Conservation (phyloP, 2,797 vertebrate genomes). For the Pampus argenteus region DNA sequence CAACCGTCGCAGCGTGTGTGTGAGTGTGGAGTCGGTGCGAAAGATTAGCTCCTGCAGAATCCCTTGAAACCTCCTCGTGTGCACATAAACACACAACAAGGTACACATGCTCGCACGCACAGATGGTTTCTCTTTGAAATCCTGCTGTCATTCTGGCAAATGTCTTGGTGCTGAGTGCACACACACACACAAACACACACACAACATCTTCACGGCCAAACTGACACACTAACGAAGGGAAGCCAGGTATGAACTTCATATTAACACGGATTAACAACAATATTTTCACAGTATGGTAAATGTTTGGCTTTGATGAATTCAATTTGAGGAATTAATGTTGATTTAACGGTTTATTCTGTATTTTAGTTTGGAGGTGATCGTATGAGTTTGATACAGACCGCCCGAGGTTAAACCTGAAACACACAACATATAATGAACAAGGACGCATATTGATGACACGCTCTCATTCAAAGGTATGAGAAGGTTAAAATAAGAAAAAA, state of each 20-base stretch:
- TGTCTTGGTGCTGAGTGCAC: not conserved
- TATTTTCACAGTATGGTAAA: no score
- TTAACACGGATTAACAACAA: not conserved
- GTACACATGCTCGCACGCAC: not conserved
- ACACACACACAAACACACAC: conserved; percentile 6
- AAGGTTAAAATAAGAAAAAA: no score
- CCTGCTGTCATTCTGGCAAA: conserved; percentile 18
- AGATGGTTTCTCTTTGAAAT: conserved; percentile 24
- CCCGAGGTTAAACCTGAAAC: not conserved
- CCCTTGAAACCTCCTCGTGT: conserved; percentile 28
- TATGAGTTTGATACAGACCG: not conserved
- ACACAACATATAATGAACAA: not conserved
- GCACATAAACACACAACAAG: conserved; percentile 17
- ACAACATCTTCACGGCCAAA: not conserved
- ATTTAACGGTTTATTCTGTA: no score
- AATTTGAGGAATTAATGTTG: no score
- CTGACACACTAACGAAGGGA: not conserved
- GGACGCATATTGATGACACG: not conserved
- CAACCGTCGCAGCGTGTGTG: conserved; percentile 29
- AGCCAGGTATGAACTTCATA: not conserved
- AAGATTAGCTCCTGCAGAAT: conserved; percentile 54
- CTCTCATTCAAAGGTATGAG: no score
- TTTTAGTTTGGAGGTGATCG: no score
- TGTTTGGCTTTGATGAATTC: no score
- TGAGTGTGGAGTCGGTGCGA: conserved; percentile 13